Base-by-base conservation (phyloP, 1,140 invertebrate species). In the Yoshiicerus persimilis region DNA sequence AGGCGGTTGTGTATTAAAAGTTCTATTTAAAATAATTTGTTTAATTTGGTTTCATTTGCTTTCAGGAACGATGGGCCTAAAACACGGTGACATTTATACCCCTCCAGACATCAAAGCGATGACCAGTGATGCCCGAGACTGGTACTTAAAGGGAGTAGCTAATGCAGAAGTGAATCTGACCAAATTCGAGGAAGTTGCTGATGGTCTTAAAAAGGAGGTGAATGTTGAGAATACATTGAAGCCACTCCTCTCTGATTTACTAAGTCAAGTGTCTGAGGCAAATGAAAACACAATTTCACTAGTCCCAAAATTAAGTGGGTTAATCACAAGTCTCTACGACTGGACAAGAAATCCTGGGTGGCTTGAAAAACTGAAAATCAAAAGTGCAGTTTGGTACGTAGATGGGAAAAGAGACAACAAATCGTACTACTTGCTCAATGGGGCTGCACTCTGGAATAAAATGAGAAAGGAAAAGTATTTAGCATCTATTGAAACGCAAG, bases 341-440 rank as follows among this genome's bases (percentile, higher is more conserved):
- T 83, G 77, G 77, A 83, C 30, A 36, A 30, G 30, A 38, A 83
- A 83, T 83, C 77, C 77, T 20, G 34, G 77, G 10, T 83, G 77
- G 77, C 9, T 83, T 8, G 77, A 83, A 9, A 83, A 83, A 16
- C 9, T 83, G 2, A 83, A 83, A 20, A 23, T 83, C 27, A 83
- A 83, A 38, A 23, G 9, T 10, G 34, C 77, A 11, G 23, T 86
- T 34, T 56, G 84, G 32, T 86, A 27, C 84, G 39, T 86, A 13
- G 38, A 86, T 0, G 84, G 84, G 0, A 86, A 86, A 25, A 86
- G 84, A 11, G 84, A 86, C 32, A 86, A 86, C 25, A 86, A 86
- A 39, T 86, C 84, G 8, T 86, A 86, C 84, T 86, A 86, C 47
- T 62, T 86, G 84, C 84, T 38, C 0, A 86, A 86, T 64, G 84